phyloP scores from a whole-genome alignment of 2,113 vertebrate species.

The Aspiorhynchus laticeps region DNA sequence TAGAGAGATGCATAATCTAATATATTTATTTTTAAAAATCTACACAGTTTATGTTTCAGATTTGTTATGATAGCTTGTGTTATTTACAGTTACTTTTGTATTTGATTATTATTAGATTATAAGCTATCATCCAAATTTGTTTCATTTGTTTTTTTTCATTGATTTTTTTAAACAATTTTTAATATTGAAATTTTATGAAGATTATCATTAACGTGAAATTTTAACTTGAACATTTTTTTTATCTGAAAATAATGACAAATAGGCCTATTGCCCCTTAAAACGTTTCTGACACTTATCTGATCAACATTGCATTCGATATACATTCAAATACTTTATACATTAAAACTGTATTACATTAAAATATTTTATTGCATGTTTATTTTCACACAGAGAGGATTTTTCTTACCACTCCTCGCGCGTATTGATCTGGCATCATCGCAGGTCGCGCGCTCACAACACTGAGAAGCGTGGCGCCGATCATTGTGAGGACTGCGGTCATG shows the following conservation, averaged over 20 bases:
- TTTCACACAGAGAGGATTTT: not conserved
- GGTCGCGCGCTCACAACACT: constrained; percentile 1
- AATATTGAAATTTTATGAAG: not conserved
- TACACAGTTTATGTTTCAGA: not conserved
- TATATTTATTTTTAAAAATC: not conserved
- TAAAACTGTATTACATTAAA: not conserved
- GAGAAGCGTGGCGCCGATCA: constrained; percentile 16
- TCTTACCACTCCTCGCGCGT: constrained; percentile 58
- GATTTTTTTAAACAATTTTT: not conserved
- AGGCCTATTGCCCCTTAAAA: not conserved
- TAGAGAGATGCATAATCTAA: not conserved
- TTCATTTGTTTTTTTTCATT: not conserved
- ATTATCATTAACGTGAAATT: not conserved
- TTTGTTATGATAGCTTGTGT: not conserved
- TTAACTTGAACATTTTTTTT: not conserved
- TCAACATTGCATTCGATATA: not conserved
- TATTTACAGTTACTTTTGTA: not conserved
- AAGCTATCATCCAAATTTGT: not conserved
- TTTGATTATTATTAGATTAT: not conserved
- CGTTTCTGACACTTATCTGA: too few species aligned
- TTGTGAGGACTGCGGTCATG: not conserved
- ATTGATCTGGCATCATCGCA: constrained; percentile 28
- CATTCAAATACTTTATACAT: not conserved
- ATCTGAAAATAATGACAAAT: not conserved
- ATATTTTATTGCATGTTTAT: not conserved